These are phyloP conservation scores for Acromyrmex echinatior DNA, from an alignment of 1,140 invertebrate species.

Conservation along the genomic window DNA sequence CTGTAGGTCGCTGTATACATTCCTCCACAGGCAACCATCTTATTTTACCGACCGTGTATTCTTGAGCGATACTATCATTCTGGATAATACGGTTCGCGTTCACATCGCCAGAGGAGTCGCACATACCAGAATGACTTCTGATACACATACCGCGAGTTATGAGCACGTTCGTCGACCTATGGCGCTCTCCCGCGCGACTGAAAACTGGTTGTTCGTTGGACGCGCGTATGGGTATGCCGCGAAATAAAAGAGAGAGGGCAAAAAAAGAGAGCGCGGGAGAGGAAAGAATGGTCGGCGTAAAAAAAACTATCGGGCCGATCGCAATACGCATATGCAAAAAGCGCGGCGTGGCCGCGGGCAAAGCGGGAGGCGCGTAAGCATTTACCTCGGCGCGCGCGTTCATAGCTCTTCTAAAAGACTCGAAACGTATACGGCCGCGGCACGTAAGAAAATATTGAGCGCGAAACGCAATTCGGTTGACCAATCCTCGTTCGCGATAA, in stretches of 20 bases:
- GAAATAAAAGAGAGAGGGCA: constrained; percentile 77
- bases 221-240: constrained; percentile 72
- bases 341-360: constrained; percentile 51
- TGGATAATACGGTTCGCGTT: constrained; percentile 26
- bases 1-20: not conserved
- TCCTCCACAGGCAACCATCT: not conserved
- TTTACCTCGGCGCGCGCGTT: constrained; percentile 25
- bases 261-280: constrained; percentile 61
- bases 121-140: constrained; percentile 68
- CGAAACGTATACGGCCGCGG: constrained; percentile 48
- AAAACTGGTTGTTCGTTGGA: constrained; percentile 69
- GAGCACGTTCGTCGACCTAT: constrained; percentile 82
- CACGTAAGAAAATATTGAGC: constrained; percentile 70
- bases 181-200: constrained; percentile 59
- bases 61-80: not conserved
- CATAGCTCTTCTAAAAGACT: constrained; percentile 47
- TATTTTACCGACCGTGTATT: constrained; percentile 48
- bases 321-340: constrained; percentile 76
- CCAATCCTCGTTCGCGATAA: constrained; percentile 63
- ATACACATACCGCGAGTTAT: constrained; percentile 82
- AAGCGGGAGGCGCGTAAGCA: constrained; percentile 23
- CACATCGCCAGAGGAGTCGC: constrained; percentile 1
- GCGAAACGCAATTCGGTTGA: constrained; percentile 56
- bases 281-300: constrained; percentile 56
- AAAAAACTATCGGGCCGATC: constrained; percentile 80